phyloP scores from a whole-genome alignment of 2,113 vertebrate species.

The Chaetops frenatus region DNA sequence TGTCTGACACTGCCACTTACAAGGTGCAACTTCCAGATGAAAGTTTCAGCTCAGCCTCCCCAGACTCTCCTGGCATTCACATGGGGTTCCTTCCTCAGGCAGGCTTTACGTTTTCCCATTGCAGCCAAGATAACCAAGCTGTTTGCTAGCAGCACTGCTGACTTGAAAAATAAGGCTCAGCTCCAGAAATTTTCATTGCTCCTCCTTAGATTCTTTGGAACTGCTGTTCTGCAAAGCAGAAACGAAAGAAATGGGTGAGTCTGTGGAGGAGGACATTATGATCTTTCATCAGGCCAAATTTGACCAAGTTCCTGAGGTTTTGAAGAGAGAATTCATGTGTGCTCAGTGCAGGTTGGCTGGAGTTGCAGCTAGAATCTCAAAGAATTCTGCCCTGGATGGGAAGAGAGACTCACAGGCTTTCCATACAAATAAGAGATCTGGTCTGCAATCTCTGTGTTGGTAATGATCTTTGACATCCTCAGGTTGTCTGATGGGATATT shows the following conservation, averaged over 20 bases:
- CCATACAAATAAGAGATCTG: background rate
- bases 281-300: background rate
- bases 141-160: background rate
- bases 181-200: background rate
- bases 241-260: background rate
- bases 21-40: background rate
- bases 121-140: background rate
- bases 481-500: background rate
- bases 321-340: background rate
- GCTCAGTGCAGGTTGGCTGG: background rate
- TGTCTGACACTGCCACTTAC: background rate
- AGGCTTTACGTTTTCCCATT: background rate
- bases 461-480: background rate
- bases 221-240: background rate
- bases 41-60: background rate
- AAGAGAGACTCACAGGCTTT: background rate
- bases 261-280: background rate
- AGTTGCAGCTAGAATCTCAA: background rate
- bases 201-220: background rate
- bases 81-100: background rate
- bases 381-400: background rate
- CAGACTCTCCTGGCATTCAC: background rate
- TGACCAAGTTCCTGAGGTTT: background rate
- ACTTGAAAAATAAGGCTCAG: background rate
- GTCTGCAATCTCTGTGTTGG: background rate